A percentile compares a stretch with the other conserved stretches of the same genome.
phyloP scores from a whole-genome alignment of 2,113 vertebrate species.

The Ahaetulla prasina region DNA sequence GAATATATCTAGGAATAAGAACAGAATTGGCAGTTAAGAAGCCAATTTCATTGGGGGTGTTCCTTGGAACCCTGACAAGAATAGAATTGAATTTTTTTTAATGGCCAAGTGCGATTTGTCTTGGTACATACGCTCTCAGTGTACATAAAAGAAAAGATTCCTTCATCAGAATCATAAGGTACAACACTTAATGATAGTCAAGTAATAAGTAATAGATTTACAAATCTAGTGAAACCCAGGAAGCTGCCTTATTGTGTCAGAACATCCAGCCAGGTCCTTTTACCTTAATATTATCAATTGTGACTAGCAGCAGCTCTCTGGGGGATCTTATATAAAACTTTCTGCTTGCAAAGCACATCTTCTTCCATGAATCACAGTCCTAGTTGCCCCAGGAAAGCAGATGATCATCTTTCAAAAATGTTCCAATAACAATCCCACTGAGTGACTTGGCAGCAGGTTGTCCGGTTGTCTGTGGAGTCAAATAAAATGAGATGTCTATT shows the following conservation, averaged over 20 bases:
- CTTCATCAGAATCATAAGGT: no score
- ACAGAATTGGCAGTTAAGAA: no score
- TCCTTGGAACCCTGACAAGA: no score
- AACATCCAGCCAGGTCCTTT: neutral
- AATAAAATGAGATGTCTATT: constrained; percentile 61
- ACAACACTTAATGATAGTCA: no score
- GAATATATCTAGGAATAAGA: neutral
- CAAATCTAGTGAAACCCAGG: neutral
- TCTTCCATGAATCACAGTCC: neutral
- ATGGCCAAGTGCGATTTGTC: no score
- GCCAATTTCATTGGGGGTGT: no score
- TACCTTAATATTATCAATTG: neutral
- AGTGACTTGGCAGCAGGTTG: neutral
- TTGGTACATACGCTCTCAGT: no score
- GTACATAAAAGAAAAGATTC: no score
- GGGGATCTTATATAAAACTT: neutral
- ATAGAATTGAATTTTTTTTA: no score
- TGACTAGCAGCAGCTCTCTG: neutral
- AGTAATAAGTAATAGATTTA: neutral
- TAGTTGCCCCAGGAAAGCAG: neutral
- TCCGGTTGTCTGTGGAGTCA: constrained; percentile 57
- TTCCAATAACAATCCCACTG: constrained; percentile 41
- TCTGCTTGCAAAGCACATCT: neutral
- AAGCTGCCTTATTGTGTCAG: neutral
- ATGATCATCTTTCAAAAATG: constrained; percentile 23